Evolutionary conservation across 2,113 vertebrate species (phyloP), one percentile per base, ranked within the genome.

Genomic region (Syngnathus scovelli): DNA sequence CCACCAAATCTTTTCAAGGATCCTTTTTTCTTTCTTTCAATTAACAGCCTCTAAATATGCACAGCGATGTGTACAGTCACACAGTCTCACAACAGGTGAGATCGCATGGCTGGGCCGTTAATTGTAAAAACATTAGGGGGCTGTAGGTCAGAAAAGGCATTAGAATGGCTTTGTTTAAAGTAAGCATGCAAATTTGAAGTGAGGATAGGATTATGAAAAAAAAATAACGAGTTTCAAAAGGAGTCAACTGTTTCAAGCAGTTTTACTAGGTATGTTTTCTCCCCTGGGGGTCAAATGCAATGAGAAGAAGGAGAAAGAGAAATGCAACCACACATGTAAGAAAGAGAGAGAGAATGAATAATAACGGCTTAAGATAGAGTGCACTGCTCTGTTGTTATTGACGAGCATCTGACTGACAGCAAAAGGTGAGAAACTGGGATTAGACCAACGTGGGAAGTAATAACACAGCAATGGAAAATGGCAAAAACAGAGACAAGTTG

Each of bases 351-450:
- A 33, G 27, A 33, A 33, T 33, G 27, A 41, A 59, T 61, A 16
- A 62, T 10, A 44, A 58, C 41, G 63, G 46, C 73, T 68, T 56
- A 65, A 67, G 70, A 76, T 69, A 18, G 55, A 37, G 58, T 68
- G 76, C 64, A 68, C 70, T 74, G 68, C 78, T 74, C 66, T 67
- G 51, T 33, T 33, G 64, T 55, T 62, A 60, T 63, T 76, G 74
- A 79, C 67, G 23, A 16, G 72, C 0, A 13, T 10, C 36, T 52
- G 72, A 78, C 38, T 76, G 80, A 77, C 72, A 71, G 64, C 44
- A 70, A 39, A n/a, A 48, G 51, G 59, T 51, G 63, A 67, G 54
- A 63, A 59, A 68, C n/a, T 6, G 23, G 67, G 64, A 77, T 58
- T 39, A 37, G 67, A 51, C 36, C 11, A 39, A 63, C 10, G 64